phyloP scores from a whole-genome alignment of 2,797 vertebrate species.

The Selene dorsalis region DNA sequence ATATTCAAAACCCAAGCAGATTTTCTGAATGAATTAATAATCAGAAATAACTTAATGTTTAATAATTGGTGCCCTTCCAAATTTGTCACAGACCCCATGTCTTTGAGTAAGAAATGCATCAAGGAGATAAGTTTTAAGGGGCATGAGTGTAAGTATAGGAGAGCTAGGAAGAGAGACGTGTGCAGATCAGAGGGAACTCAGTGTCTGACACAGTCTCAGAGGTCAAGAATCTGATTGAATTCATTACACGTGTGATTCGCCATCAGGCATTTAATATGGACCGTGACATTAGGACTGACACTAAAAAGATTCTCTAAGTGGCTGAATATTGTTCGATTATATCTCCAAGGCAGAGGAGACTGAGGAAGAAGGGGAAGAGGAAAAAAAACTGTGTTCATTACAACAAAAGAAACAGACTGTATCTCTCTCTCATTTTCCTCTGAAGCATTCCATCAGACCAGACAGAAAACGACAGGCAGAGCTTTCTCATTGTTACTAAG shows the following conservation, averaged over 20 bases:
- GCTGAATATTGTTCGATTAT: constrained; percentile 47
- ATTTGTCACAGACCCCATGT: constrained; percentile 3
- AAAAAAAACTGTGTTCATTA: background rate
- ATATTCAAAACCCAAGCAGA: background rate
- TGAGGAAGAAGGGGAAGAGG: constrained; percentile 4
- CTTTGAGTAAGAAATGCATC: background rate
- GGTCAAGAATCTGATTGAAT: constrained; percentile 64
- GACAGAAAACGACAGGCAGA: constrained; percentile 33
- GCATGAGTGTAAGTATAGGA: constrained; percentile 48
- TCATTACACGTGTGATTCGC: constrained; percentile 64
- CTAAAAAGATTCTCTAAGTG: constrained; percentile 39
- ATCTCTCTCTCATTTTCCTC: constrained; percentile 22
- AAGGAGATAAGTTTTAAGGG: constrained; percentile 27
- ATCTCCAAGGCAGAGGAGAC: constrained; percentile 48
- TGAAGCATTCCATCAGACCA: constrained; percentile 11
- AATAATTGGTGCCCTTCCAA: background rate
- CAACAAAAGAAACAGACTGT: background rate
- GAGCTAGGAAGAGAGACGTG: constrained; percentile 43
- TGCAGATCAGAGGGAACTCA: constrained; percentile 48
- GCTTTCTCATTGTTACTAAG: constrained; percentile 37
- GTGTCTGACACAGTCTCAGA: constrained; percentile 23
- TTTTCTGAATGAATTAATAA: constrained; percentile 1
- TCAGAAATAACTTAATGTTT: background rate
- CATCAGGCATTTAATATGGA: constrained; percentile 62
- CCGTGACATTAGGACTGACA: constrained; percentile 65